Conservation (phyloP, 1,140 invertebrate species). For the Musca domestica region DNA sequence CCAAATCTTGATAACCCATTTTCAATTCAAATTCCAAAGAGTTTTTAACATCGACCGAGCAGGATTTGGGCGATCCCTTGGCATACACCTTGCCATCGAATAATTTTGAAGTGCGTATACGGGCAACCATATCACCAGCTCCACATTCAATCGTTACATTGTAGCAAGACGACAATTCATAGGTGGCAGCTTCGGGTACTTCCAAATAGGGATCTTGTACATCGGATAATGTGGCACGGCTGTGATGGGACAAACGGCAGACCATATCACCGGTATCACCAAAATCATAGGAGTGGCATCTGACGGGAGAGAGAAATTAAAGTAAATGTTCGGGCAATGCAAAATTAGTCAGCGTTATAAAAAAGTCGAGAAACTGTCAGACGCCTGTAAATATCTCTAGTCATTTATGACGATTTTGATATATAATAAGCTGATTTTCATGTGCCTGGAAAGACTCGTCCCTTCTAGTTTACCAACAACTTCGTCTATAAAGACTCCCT, state of each 20-base stretch:
- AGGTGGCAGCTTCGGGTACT: slow-evolving; percentile 84
- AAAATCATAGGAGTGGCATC: slow-evolving; percentile 91
- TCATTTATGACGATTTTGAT: background rate
- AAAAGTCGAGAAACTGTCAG: no score
- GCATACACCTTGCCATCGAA: slow-evolving; percentile 94
- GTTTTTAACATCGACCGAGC: slow-evolving; percentile 80
- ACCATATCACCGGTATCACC: slow-evolving; percentile 90
- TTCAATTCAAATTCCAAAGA: slow-evolving; percentile 82
- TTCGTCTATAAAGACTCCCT: no score
- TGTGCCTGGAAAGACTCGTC: no score
- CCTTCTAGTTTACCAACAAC: no score
- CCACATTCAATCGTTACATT: slow-evolving; percentile 91
- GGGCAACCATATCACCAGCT: slow-evolving; percentile 88
- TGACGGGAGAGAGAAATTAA: slow-evolving; percentile 46
- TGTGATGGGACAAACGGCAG: slow-evolving; percentile 87
- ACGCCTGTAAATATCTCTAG: no score
- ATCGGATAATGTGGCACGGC: slow-evolving; percentile 80
- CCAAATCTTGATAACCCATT: slow-evolving; percentile 88
- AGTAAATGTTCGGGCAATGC: no score
- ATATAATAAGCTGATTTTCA: background rate
- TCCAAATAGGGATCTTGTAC: slow-evolving; percentile 89
- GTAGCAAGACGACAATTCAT: slow-evolving; percentile 91
- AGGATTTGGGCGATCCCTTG: slow-evolving; percentile 88
- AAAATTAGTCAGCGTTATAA: no score
- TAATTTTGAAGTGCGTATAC: slow-evolving; percentile 85